phyloP scores from a whole-genome alignment of 2,888 invertebrate species.

The Coleophora flavipennella region DNA sequence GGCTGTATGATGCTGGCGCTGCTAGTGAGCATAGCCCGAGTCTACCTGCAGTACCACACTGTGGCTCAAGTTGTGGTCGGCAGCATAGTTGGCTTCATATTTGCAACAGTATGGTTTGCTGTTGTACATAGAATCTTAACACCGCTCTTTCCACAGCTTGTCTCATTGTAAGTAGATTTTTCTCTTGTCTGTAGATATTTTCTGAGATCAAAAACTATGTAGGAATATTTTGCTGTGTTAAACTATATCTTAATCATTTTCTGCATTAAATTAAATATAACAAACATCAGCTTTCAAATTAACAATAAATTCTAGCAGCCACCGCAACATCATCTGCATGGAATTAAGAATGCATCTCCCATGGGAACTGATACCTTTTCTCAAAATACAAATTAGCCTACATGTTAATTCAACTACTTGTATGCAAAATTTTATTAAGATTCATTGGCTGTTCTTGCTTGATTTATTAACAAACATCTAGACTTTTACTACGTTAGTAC shows the following conservation, averaged over 20 bases:
- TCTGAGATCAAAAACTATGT: not conserved
- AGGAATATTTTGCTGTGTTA: constrained; percentile 2
- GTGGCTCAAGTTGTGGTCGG: constrained; percentile 87
- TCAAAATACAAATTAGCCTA: too few relatives aligned
- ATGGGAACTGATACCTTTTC: too few relatives aligned
- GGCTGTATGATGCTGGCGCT: constrained; percentile 73
- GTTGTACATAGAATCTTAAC: constrained; percentile 85
- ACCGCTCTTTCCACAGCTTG: constrained; percentile 87
- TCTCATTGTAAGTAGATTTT: constrained; percentile 80
- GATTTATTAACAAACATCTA: too few relatives aligned
- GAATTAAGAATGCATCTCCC: too few relatives aligned
- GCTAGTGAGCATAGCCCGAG: constrained; percentile 79
- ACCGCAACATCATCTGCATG: too few relatives aligned
- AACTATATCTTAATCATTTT: constrained; percentile 1
- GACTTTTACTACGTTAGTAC: too few relatives aligned
- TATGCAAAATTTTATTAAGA: too few relatives aligned
- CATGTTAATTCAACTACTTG: too few relatives aligned
- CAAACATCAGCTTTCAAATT: too few relatives aligned
- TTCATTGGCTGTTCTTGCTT: too few relatives aligned
- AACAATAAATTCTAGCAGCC: too few relatives aligned
- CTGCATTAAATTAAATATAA: too few relatives aligned
- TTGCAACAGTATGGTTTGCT: constrained; percentile 87
- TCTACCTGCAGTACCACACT: constrained; percentile 91
- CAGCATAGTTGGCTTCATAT: constrained; percentile 78
- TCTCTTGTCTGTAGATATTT: constrained; percentile 4